Conservation (phyloP, 2,113 vertebrate species). For the Vulpes ferrilata region DNA sequence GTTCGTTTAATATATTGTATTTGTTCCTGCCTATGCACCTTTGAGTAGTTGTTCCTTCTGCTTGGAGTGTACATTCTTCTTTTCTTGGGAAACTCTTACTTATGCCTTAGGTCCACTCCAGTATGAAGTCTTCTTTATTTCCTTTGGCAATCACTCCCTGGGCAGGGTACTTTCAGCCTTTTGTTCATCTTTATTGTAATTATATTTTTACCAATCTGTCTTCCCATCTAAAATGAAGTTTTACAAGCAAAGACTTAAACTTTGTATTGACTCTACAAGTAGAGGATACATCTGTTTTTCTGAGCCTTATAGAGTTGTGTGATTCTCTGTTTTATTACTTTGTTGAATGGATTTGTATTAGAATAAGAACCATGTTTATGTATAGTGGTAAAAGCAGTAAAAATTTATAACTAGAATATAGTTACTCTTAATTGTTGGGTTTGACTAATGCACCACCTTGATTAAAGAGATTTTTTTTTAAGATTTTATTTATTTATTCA, state of each 20-base stretch:
- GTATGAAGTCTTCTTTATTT: background rate
- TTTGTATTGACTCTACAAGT: conserved; percentile 50
- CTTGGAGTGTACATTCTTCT: background rate
- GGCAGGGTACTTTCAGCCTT: background rate
- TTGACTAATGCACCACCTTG: background rate
- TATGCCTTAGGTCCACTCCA: background rate
- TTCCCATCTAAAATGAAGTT: conserved; percentile 36
- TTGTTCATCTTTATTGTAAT: background rate
- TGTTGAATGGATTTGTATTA: conserved; percentile 28
- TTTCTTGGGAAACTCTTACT: background rate
- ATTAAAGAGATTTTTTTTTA: background rate
- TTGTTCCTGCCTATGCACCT: background rate
- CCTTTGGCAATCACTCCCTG: background rate
- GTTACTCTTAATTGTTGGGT: background rate
- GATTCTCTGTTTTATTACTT: conserved; percentile 35
- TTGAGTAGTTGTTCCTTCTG: conserved; percentile 42
- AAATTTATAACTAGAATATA: conserved; percentile 12
- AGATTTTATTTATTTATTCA: no score
- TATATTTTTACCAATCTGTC: conserved; percentile 28
- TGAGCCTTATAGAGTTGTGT: background rate
- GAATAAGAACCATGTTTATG: conserved; percentile 13
- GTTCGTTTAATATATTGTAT: conserved; percentile 1
- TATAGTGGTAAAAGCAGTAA: background rate
- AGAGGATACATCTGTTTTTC: background rate
- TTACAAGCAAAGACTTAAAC: conserved; percentile 41